Percentiles rank a stretch among this genome's conserved stretches.
phyloP scores from a whole-genome alignment of 2,797 vertebrate species.

The Aselliscus stoliczkanus region DNA sequence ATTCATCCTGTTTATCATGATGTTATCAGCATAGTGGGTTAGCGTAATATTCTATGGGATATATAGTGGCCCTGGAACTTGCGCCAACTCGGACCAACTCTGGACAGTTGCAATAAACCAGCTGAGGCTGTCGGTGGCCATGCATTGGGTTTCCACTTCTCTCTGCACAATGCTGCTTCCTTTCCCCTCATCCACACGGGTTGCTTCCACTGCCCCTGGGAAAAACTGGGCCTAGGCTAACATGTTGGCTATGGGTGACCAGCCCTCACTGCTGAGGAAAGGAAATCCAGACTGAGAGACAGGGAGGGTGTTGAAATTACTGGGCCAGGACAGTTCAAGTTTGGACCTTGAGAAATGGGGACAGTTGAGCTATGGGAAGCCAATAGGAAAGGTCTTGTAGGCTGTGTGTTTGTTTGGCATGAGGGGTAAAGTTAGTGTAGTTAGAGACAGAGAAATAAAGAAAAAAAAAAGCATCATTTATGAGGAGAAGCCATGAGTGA shows the following conservation, averaged over 20 bases:
- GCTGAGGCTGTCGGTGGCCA: not conserved
- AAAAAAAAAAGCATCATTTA: not conserved
- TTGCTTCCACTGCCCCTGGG: not conserved
- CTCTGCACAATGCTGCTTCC: not conserved
- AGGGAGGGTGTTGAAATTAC: not conserved
- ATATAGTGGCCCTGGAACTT: not conserved
- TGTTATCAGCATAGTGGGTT: not conserved
- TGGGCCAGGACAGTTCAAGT: not conserved
- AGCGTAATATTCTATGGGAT: not conserved
- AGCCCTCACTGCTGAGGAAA: not conserved
- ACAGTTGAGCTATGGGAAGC: not conserved
- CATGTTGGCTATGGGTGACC: not conserved
- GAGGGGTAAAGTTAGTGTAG: not conserved
- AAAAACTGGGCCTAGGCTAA: not conserved
- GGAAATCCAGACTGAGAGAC: not conserved
- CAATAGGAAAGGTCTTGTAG: not conserved
- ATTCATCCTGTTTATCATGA: not conserved
- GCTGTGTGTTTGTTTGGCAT: not conserved
- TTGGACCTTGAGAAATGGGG: not conserved
- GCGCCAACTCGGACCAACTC: not conserved
- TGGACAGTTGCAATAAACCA: not conserved
- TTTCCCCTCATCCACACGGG: not conserved
- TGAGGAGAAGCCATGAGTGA: not conserved
- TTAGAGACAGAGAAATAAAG: not conserved
- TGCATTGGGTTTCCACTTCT: not conserved